phyloP scores from a whole-genome alignment of 2,888 invertebrate genomes.

The Drosophila crucigera region DNA sequence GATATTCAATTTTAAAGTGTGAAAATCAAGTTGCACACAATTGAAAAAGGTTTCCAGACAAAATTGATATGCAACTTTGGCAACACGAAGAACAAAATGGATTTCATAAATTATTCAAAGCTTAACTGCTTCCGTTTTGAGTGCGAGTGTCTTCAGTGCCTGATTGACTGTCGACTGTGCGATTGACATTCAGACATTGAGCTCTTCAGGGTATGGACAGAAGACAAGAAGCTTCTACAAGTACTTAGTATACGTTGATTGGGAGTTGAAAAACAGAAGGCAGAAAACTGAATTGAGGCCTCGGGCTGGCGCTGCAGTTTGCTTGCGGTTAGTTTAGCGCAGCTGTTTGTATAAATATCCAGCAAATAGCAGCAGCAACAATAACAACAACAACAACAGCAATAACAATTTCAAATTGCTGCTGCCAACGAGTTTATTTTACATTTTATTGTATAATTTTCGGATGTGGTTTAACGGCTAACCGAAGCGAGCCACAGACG shows the following conservation, averaged over 20 bases:
- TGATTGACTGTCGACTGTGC: slow-evolving; percentile 13
- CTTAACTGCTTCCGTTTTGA: slow-evolving; percentile 76
- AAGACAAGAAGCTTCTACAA: slow-evolving; percentile 48
- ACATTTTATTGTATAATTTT: slow-evolving; percentile 80
- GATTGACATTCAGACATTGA: slow-evolving; percentile 22
- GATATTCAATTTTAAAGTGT: slow-evolving; percentile 40
- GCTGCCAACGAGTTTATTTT: slow-evolving; percentile 67
- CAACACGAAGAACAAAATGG: slow-evolving; percentile 36
- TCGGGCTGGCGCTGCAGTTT: slow-evolving; percentile 61
- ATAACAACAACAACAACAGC: slow-evolving; percentile 9
- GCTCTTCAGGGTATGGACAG: slow-evolving; percentile 29
- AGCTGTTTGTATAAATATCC: slow-evolving; percentile 74
- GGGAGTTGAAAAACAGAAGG: slow-evolving; percentile 8
- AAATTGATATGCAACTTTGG: slow-evolving; percentile 73
- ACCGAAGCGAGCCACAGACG: slow-evolving; percentile 43
- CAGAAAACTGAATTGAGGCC: slow-evolving; percentile 38
- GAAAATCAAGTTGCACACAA: slow-evolving; percentile 37
- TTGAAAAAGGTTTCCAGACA: slow-evolving; percentile 9
- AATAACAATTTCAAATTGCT: slow-evolving; percentile 32
- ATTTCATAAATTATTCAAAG: slow-evolving; percentile 80
- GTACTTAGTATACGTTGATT: slow-evolving; percentile 9
- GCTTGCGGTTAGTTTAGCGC: slow-evolving; percentile 70
- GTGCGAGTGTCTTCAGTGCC: slow-evolving; percentile 42
- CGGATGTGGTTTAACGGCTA: slow-evolving; percentile 70
- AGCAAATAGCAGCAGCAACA: slow-evolving; percentile 46